Evolutionary conservation across 2,797 vertebrate genomes (phyloP), one percentile per base, ranked within the genome.

Genomic region (Xenopus petersii): DNA sequence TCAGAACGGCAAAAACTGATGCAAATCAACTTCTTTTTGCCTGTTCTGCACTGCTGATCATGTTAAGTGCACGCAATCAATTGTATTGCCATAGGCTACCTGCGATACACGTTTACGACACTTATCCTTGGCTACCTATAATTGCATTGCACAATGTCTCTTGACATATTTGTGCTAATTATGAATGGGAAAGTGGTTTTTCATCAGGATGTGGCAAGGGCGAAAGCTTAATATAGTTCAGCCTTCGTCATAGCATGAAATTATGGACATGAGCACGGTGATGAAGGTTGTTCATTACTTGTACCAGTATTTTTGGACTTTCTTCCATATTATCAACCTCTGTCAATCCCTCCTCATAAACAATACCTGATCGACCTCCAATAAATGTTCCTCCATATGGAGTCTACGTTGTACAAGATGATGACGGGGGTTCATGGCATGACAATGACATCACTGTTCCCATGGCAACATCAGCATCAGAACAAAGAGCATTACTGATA

Each of bases 371-470:
- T 66, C 70, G 17, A 55, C 59, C 58, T 46, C 8, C 42, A 7
- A 56, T 56, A 49, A 60, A 64, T 12, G 42, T 73, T 12, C 58
- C 51, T 73, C n/a, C 75, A 51, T 65, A 66, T 65, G 58, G 60
- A 48, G 46, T 61, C 62, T 47, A 74, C 49, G 65, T 42, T 74
- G 71, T 60, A 69, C 62, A 17, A 63, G 67, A 48, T 74, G 67
- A 74, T 74, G 77, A 74, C 67, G 67, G 67, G 63, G 2, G 64
- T 78, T 73, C 54, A 64, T 64, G n/a, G 71, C 51, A 78, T 73
- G 71, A 70, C 66, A 69, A 61, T 74, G 66, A 70, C 71, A 79
- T 74, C 71, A 74, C 61, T 66, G 71, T 79, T 70, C 59, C 77
- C 67, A 74, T 79, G 24, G 67, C 54, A 79, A 79, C 77, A 64